phyloP scores from a whole-genome alignment of 2,113 vertebrate species.

The Alligator sinensis region DNA sequence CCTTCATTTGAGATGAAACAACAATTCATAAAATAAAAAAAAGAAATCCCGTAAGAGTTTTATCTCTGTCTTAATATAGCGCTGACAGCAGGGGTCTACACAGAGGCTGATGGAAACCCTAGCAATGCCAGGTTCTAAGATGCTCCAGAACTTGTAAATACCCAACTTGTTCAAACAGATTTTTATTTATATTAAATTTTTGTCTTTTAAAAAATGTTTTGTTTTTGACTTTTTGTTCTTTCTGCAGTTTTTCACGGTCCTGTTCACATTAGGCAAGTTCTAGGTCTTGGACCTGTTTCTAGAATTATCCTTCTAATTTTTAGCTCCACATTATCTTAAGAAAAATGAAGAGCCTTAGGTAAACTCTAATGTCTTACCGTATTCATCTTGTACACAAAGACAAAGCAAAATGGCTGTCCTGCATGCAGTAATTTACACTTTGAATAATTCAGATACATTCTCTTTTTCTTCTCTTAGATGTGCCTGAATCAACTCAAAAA shows the following conservation, averaged over 20 bases:
- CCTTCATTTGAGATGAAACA: not conserved
- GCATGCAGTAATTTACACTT: constrained; percentile 31
- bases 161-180: not conserved
- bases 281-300: not conserved
- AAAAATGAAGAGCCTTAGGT: constrained; percentile 53
- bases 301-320: not conserved
- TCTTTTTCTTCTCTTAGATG: constrained; percentile 31
- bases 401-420: constrained; percentile 63
- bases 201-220: not conserved
- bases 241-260: not conserved
- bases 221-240: not conserved
- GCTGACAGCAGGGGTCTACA: not conserved
- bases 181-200: not conserved
- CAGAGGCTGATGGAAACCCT: not conserved
- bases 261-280: not conserved
- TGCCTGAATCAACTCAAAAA: constrained; percentile 54
- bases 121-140: not conserved
- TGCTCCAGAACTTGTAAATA: not conserved
- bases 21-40: not conserved
- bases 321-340: constrained; percentile 33
- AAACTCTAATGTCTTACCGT: constrained; percentile 14
- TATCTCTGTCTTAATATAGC: not conserved
- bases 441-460: constrained; percentile 57
- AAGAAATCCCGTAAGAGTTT: not conserved
- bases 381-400: constrained; percentile 44